Percentiles rank a stretch among this genome's conserved stretches.
Evolutionary conservation across 2,113 vertebrate species (phyloP).

Genomic region (Syngnathus typhle): DNA sequence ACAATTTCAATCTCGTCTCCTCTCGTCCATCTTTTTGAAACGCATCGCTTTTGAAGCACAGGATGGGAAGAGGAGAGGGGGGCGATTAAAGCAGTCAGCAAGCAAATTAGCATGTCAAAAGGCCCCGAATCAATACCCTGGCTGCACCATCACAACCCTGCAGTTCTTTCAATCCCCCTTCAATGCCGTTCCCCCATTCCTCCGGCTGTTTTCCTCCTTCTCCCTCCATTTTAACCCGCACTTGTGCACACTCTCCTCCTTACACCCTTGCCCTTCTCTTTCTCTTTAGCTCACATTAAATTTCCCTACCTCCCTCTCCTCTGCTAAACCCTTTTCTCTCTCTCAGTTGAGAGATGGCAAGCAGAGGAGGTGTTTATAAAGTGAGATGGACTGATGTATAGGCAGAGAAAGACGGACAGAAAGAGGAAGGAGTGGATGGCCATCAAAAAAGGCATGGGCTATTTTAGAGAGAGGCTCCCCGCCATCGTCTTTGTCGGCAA

Average conservation of each 20-base stretch:
- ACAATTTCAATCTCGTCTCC: constrained; percentile 21
- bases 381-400: constrained; percentile 50
- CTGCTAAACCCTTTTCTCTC: constrained; percentile 16
- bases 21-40: constrained; percentile 62
- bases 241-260: constrained; percentile 41
- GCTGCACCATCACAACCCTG: constrained; percentile 61
- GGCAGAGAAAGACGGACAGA: constrained; percentile 43
- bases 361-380: constrained; percentile 42
- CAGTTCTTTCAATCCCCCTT: constrained; percentile 40
- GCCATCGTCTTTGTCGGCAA: constrained; percentile 68
- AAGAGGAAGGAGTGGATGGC: constrained; percentile 45
- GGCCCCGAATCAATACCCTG: constrained; percentile 77
- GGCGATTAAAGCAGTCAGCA: constrained; percentile 72
- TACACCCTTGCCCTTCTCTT: constrained; percentile 40
- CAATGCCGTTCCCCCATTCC: constrained; percentile 42
- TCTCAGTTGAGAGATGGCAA: constrained; percentile 41
- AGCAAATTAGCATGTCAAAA: constrained; percentile 87
- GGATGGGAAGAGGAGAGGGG: constrained; percentile 59
- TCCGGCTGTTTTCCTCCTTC: constrained; percentile 47
- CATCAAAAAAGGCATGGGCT: constrained; percentile 53
- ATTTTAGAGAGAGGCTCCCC: constrained; percentile 62
- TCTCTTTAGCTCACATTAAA: constrained; percentile 27
- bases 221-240: constrained; percentile 40
- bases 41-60: constrained; percentile 79
- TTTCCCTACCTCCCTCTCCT: constrained; percentile 20